Evolutionary conservation across 2,888 invertebrate species (phyloP).

Genomic region (Thyatira batis): DNA sequence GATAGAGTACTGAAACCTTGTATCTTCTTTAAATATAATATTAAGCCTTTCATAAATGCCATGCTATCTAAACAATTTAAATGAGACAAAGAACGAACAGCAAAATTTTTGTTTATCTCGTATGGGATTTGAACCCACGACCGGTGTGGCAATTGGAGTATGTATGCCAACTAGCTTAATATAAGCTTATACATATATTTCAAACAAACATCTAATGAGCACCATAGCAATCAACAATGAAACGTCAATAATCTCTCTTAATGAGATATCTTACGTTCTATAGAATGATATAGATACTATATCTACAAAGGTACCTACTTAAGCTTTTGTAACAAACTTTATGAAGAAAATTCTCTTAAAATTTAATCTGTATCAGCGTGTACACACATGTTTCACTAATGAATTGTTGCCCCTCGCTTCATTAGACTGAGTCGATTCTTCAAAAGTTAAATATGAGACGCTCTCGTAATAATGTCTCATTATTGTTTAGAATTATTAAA

Average conservation of each 20-base stretch:
- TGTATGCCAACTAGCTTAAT: no score
- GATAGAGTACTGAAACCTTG: no score
- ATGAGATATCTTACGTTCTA: background rate
- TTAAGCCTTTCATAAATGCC: no score
- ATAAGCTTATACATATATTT: no score
- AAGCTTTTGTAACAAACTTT: background rate
- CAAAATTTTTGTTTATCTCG: no score
- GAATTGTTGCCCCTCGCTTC: slow-evolving; percentile 57
- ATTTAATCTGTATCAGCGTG: slow-evolving; percentile 20
- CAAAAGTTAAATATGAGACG: slow-evolving; percentile 71
- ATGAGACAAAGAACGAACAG: no score
- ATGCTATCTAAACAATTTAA: no score
- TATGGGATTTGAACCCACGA: no score
- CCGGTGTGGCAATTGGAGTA: no score
- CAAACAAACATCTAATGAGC: no score
- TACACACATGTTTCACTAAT: slow-evolving; percentile 47
- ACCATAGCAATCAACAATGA: no score
- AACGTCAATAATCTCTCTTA: background rate
- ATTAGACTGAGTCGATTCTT: slow-evolving; percentile 67
- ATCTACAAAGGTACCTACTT: background rate
- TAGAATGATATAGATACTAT: background rate
- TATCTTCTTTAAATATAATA: no score
- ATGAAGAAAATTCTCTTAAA: slow-evolving; percentile 2
- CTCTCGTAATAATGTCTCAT: slow-evolving; percentile 71
- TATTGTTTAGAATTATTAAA: slow-evolving; percentile 68